A percentile compares a stretch with the other conserved stretches of the same genome.
Evolutionary conservation across 2,888 invertebrate species (phyloP).

Genomic region (Ectemnius continuus): DNA sequence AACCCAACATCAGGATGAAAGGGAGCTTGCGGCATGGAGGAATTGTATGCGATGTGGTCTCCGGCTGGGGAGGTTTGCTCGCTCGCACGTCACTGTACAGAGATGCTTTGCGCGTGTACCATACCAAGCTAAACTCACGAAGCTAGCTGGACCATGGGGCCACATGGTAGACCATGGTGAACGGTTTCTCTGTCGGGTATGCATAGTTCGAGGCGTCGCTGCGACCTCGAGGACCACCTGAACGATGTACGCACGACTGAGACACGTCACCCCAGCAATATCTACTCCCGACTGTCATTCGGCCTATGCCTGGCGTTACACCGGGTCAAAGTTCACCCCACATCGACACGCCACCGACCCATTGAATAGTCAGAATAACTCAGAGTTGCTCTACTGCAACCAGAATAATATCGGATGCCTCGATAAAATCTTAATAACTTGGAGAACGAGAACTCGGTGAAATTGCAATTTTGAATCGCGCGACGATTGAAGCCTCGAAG

Average conservation of each 20-base stretch:
- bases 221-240: conserved; percentile 27
- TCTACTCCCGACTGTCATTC: conserved; percentile 1
- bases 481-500: conserved; percentile 1
- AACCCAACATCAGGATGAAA: conserved; percentile 41
- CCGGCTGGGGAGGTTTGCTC: conserved; percentile 60
- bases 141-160: conserved; percentile 34
- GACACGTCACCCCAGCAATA: conserved; percentile 10
- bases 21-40: conserved; percentile 32
- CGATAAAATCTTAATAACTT: not conserved
- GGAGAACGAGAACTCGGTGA: not conserved
- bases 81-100: conserved; percentile 40
- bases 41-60: conserved; percentile 67
- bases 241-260: conserved; percentile 7
- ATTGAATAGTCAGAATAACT: not conserved
- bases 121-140: conserved; percentile 39
- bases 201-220: conserved; percentile 48
- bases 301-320: not conserved
- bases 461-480: not conserved
- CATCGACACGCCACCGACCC: not conserved
- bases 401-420: too few relatives aligned
- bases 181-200: conserved; percentile 40
- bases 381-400: too few relatives aligned
- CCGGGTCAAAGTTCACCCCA: not conserved
- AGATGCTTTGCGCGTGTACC: conserved; percentile 56
- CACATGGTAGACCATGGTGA: conserved; percentile 30